phyloP scores from a whole-genome alignment of 2,113 vertebrate genomes.

The Strix uralensis region DNA sequence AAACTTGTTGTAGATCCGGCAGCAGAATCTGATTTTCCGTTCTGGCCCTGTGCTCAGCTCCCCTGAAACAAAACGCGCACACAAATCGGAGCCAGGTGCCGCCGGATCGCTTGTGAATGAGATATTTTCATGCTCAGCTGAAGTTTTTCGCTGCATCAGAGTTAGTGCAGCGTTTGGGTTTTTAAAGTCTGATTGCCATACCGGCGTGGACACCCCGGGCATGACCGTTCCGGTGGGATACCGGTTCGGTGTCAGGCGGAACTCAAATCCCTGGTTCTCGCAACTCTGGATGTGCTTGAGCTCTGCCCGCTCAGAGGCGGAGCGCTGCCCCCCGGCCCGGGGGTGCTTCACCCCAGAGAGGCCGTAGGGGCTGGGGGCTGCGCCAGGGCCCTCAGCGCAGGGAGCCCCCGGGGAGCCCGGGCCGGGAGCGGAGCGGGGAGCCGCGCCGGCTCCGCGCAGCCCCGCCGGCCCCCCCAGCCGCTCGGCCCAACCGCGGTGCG shows the following conservation, averaged over 20 bases:
- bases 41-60: neutral
- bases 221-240: rapidly evolving
- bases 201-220: rapidly evolving
- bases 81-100: neutral
- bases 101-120: neutral
- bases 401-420: no score
- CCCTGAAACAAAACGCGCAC: neutral
- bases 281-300: neutral
- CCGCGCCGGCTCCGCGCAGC: neutral
- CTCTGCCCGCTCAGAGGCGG: neutral
- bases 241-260: rapidly evolving
- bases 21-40: neutral
- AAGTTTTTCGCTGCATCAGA: neutral
- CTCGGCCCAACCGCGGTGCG: neutral
- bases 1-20: neutral
- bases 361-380: no score
- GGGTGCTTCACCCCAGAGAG: neutral
- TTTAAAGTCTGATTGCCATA: neutral
- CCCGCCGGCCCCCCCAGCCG: neutral
- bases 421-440: no score
- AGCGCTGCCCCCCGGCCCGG: neutral
- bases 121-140: neutral
- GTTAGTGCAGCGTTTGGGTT: neutral
- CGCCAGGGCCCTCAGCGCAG: no score
- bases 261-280: no score